These are phyloP conservation scores for Apeira syringaria DNA, from an alignment of 2,888 invertebrate species.

Conservation along the genomic window DNA sequence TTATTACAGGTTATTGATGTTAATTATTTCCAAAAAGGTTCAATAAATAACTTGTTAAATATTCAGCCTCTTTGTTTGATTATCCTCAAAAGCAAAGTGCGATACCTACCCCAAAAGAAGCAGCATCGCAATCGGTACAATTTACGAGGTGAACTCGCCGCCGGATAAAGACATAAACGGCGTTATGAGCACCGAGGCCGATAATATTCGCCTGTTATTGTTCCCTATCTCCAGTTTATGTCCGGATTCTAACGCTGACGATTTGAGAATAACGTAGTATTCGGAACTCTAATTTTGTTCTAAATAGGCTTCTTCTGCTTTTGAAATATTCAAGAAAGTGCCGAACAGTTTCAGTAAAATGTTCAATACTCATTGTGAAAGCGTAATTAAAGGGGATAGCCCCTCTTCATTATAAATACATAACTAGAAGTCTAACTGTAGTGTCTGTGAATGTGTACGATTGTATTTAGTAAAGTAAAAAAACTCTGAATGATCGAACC, in stretches of 20 bases:
- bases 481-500: too few relatives aligned
- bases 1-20: too few relatives aligned
- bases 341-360: too few relatives aligned
- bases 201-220: slow-evolving; percentile 56
- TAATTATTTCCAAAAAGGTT: too few relatives aligned
- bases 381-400: too few relatives aligned
- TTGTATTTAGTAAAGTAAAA: too few relatives aligned
- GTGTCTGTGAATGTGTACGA: too few relatives aligned
- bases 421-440: too few relatives aligned
- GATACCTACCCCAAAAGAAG: slow-evolving; percentile 24
- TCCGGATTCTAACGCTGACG: slow-evolving; percentile 27
- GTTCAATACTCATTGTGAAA: too few relatives aligned
- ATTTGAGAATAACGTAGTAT: slow-evolving; percentile 25
- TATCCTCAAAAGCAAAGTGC: slow-evolving; percentile 24
- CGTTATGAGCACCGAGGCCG: slow-evolving; percentile 54
- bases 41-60: slow-evolving; percentile 10
- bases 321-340: too few relatives aligned
- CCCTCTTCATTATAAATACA: too few relatives aligned
- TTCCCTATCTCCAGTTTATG: slow-evolving; percentile 49
- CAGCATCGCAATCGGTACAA: slow-evolving; percentile 29
- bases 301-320: slow-evolving; percentile 3
- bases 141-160: slow-evolving; percentile 38
- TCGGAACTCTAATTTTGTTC: slow-evolving; percentile 16
- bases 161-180: slow-evolving; percentile 57
- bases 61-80: slow-evolving; percentile 22